phyloP scores from a whole-genome alignment of 2,888 invertebrate genomes.

The Endotricha flammealis region DNA sequence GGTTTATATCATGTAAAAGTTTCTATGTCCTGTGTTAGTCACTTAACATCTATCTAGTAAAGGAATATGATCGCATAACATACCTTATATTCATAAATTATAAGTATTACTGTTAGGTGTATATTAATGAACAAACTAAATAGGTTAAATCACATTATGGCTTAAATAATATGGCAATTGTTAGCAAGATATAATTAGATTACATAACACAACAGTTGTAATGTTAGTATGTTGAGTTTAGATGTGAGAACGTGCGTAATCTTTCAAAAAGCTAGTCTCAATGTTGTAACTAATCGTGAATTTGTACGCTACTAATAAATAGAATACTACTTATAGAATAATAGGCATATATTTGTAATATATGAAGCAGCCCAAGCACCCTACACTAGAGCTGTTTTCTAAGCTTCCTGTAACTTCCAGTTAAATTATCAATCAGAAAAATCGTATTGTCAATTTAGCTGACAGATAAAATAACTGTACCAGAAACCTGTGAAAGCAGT shows the following conservation, averaged over 20 bases:
- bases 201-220: not conserved
- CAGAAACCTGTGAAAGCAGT: too few species aligned
- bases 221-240: conserved; percentile 11
- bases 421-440: too few species aligned
- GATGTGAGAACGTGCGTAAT: conserved; percentile 23
- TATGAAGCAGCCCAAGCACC: conserved; percentile 28
- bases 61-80: conserved; percentile 58
- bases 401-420: too few species aligned
- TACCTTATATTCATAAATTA: conserved; percentile 3
- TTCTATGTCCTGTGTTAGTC: too few species aligned
- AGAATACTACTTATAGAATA: not conserved
- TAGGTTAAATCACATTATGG: not conserved
- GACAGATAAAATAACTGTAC: too few species aligned
- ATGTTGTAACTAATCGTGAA: conserved; percentile 23
- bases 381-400: conserved; percentile 14
- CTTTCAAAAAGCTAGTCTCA: conserved; percentile 73
- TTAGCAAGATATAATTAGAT: not conserved
- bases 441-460: too few species aligned
- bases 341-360: conserved; percentile 12
- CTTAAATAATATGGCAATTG: not conserved
- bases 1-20: too few species aligned
- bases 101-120: conserved; percentile 11
- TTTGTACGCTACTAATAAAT: not conserved
- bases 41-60: conserved; percentile 46
- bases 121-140: conserved; percentile 8